Evolutionary conservation across 1,140 invertebrate species (phyloP).

Genomic region (Anthonomus grandis): DNA sequence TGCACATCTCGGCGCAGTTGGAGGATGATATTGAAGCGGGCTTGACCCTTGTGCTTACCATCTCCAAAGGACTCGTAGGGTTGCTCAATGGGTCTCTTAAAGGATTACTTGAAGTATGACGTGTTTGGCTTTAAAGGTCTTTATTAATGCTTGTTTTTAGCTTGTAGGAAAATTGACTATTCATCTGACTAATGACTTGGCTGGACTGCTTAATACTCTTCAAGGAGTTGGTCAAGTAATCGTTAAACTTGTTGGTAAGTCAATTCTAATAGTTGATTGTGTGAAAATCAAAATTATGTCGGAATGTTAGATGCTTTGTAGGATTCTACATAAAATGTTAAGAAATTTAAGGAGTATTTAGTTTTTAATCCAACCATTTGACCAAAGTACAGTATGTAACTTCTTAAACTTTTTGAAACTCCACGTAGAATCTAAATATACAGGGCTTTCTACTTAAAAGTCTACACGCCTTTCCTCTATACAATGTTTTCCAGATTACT

Average conservation of each 20-base stretch:
- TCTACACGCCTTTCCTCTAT: background rate
- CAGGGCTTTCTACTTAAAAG: too few species aligned
- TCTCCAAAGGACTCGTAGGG: background rate
- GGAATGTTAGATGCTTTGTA: too few species aligned
- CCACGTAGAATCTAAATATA: too few species aligned
- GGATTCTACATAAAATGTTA: too few species aligned
- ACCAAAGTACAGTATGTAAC: too few species aligned
- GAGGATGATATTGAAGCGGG: background rate
- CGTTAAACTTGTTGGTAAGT: background rate
- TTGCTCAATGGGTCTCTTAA: background rate
- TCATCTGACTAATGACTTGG: background rate
- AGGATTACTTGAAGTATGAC: background rate
- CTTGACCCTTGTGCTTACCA: background rate
- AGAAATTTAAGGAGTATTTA: too few species aligned
- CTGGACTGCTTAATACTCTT: background rate
- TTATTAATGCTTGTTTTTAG: background rate
- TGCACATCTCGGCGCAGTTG: background rate
- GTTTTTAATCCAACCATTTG: too few species aligned
- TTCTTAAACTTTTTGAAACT: too few species aligned
- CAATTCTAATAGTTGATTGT: background rate
- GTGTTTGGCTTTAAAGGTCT: too few species aligned
- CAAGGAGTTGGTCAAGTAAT: background rate
- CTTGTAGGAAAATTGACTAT: background rate
- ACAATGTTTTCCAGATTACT: background rate
- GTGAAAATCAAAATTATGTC: too few species aligned